Evolutionary conservation across 2,113 vertebrate species (phyloP), one percentile per base, ranked within the genome.

Genomic region (Pavo muticus): DNA sequence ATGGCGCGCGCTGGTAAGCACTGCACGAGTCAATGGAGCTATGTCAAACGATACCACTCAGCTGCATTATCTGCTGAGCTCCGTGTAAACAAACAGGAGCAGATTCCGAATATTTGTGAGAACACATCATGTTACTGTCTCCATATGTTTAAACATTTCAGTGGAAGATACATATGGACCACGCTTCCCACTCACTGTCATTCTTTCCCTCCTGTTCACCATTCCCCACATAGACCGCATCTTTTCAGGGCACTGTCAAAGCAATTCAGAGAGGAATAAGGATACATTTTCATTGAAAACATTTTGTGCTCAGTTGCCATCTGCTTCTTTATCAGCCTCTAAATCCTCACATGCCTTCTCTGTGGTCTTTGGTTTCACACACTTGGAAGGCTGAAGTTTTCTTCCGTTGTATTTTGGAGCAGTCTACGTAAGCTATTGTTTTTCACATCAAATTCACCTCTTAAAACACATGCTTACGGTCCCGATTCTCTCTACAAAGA

Each of bases 251-350:
- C 90, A 90, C 94, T 88, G 91, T 90, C 93, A 95, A 96, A 88
- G 90, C 88, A 64, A 95, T 93, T 93, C 82, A 90, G 47, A 90
- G 88, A 77, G 37, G 37, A 95, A 40, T 40, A 89, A 82, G 65
- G 93, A 90, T 81, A 86, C 76, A 72, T 95, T 94, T 95, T 96
- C 94, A 97, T 95, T 95, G 83, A 96, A 97, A 95, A 97, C 90
- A 93, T 94, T 96, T 88, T 95, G 94, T 95, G 93, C 94, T 95
- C 18, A 91, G 83, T 88, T 72, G 65, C 96, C 94, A 97, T 97
- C 95, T 96, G 94, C 90, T 95, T 94, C 95, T 57, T 75, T 68
- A 93, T 88, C 52, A 73, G 96, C 52, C 73, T 95, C 91, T 91
- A 96, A 95, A 95, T 95, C 92, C 95, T 92, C 91, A 94, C 88